Base-by-base conservation (phyloP, 2,888 invertebrate genomes). In the Melikaiella ostensackeni region DNA sequence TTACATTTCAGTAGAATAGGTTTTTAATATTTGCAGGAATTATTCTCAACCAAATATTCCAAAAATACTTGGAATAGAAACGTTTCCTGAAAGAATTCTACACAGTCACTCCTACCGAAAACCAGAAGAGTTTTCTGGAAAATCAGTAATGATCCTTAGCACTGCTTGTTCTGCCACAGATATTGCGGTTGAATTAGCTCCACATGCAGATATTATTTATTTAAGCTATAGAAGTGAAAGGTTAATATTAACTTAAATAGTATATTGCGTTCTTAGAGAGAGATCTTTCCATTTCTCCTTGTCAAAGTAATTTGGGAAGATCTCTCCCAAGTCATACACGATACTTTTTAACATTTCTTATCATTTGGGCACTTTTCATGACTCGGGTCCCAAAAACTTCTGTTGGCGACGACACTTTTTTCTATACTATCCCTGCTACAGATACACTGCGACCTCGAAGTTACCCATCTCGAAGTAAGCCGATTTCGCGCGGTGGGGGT, bases 81-180 rank as follows among this genome's bases (percentile, higher is more conserved):
- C 84, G 4, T 93, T 94, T 91, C 76, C 91, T 88, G 96, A 96
- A 6, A 91, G 91, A 73, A 88, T 94, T 73, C 91, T 95, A 24
- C 97, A 97, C 91, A 96, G 96, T 82, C 96, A 96, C 86, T 93
- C 94, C 84, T 97, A 96, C 90, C 93, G 96, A 84, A 93, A 92
- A 6, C 94, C 95, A 0, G 93, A 94, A 62, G 86, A 88, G 1
- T 96, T 93, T 89, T 87, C 88, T 19, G 93, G 93, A 38, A 93
- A 94, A 66, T 92, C 90, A 2, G 95, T 96, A 0, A 91, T 95
- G 0, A 88, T 96, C 0, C 91, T 96, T 0, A 96, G 96, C 2
- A 95, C 95, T 0, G 95, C 95, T 0, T 93, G 95, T 7, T 96
- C 96, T 0, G 97, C 96, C 0, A 89, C 95, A 38, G 97, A 97